phyloP scores from a whole-genome alignment of 2,797 vertebrate genomes.

The Poecilia gillii region DNA sequence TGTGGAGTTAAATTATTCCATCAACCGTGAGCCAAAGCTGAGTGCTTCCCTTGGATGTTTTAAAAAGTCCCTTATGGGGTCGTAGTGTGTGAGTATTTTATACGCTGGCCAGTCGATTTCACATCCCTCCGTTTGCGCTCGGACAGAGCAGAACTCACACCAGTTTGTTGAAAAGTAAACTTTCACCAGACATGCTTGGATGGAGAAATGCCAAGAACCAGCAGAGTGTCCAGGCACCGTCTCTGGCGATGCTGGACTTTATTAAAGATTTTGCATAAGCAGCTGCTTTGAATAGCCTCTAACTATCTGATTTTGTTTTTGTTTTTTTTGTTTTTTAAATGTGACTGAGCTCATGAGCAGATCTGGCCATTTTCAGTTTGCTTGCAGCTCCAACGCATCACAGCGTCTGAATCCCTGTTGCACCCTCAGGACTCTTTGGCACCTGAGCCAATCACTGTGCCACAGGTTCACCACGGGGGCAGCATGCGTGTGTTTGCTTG shows the following conservation, averaged over 20 bases:
- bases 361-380: slow-evolving; percentile 18
- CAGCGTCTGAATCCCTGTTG: slow-evolving; percentile 32
- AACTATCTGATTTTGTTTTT: slow-evolving; percentile 1
- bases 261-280: slow-evolving; percentile 24
- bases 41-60: slow-evolving; percentile 15
- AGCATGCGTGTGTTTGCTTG: slow-evolving; percentile 27
- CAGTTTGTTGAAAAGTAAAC: slow-evolving; percentile 14
- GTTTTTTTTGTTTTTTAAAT: neutral
- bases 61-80: slow-evolving; percentile 23
- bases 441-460: slow-evolving; percentile 48
- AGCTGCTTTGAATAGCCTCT: slow-evolving; percentile 22
- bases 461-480: slow-evolving; percentile 33
- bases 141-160: neutral
- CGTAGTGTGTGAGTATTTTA: slow-evolving; percentile 7
- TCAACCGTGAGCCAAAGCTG: slow-evolving; percentile 16
- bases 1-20: slow-evolving; percentile 6
- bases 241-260: slow-evolving; percentile 1
- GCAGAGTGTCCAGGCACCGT: neutral
- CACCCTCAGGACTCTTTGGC: slow-evolving; percentile 9
- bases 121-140: slow-evolving; percentile 16
- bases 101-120: slow-evolving; percentile 15
- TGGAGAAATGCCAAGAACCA: slow-evolving; percentile 3
- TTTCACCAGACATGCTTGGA: slow-evolving; percentile 6
- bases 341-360: slow-evolving; percentile 6
- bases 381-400: slow-evolving; percentile 9